Evolutionary conservation across 1,140 invertebrate species (phyloP).

Genomic region (Teleopsis dalmanni): DNA sequence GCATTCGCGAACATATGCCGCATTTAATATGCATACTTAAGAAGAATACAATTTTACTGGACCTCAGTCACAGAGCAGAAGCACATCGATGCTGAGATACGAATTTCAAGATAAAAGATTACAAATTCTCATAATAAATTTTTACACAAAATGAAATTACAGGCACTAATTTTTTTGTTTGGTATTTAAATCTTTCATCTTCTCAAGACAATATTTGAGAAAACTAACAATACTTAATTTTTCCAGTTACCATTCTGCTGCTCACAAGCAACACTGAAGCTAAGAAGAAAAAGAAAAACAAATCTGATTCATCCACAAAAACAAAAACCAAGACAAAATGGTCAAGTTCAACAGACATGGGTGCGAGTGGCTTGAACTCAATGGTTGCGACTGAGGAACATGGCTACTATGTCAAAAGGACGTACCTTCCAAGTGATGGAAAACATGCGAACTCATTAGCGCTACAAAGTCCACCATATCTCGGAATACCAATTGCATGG

Average conservation of each 20-base stretch:
- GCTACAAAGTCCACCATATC: slow-evolving; percentile 25
- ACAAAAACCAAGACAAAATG: slow-evolving; percentile 40
- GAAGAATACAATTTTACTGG: no score
- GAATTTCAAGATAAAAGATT: no score
- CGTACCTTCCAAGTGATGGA: slow-evolving; percentile 21
- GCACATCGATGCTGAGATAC: no score
- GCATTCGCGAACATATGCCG: no score
- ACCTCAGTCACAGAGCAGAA: no score
- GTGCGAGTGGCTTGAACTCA: slow-evolving; percentile 6
- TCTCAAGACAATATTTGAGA: no score
- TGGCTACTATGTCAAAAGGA: slow-evolving; percentile 40
- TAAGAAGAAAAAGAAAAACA: slow-evolving; percentile 28
- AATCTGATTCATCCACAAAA: slow-evolving; percentile 18
- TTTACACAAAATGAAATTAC: no score
- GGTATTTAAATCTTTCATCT: no score
- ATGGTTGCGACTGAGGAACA: slow-evolving; percentile 38
- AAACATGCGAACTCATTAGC: background rate
- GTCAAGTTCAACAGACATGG: slow-evolving; percentile 30
- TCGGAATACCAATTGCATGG: slow-evolving; percentile 40
- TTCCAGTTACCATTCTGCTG: slow-evolving; percentile 21
- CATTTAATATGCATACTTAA: no score
- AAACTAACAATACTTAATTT: slow-evolving; percentile 8
- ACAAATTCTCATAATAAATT: no score
- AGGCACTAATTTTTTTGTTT: no score
- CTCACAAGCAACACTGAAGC: slow-evolving; percentile 19